Percentiles rank a stretch among this genome's conserved stretches.
Conservation (phyloP, 2,797 vertebrate species). For the Caiman crocodilus region DNA sequence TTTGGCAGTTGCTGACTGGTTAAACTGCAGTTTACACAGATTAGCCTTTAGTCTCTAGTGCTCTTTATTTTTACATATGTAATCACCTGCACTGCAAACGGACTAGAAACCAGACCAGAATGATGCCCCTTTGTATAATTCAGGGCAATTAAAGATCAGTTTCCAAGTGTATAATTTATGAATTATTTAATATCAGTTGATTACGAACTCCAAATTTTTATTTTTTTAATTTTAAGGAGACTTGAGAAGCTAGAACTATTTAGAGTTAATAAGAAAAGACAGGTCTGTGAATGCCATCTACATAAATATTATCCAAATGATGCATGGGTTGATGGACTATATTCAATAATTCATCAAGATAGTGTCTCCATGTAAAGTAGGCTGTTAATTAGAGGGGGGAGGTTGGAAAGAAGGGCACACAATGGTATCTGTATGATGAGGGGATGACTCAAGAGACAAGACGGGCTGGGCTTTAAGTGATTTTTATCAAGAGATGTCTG, state of each 20-base stretch:
- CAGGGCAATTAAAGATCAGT: not conserved
- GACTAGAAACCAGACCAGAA: too few species aligned
- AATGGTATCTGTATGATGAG: constrained; percentile 51
- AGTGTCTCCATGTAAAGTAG: constrained; percentile 62
- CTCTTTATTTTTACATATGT: not conserved
- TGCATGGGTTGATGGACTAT: constrained; percentile 7
- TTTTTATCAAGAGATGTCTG: constrained; percentile 33
- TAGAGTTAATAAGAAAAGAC: not conserved
- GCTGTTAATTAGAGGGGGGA: constrained; percentile 59
- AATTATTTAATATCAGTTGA: not conserved
- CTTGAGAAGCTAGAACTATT: constrained; percentile 6
- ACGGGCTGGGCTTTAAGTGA: constrained; percentile 3
- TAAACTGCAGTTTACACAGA: not conserved
- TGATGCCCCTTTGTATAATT: too few species aligned
- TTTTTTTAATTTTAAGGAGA: constrained; percentile 3
- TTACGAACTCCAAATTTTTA: not conserved
- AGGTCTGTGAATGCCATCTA: not conserved
- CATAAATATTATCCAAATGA: not conserved
- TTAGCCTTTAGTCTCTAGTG: not conserved
- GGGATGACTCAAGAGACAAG: constrained; percentile 44
- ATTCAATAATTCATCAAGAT: constrained; percentile 49
- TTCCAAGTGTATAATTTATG: not conserved
- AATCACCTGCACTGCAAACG: not conserved
- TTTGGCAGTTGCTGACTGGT: not conserved
- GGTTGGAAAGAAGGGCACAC: constrained; percentile 20